Evolutionary conservation across 2,888 invertebrate genomes (phyloP), one percentile per base, ranked within the genome.

Genomic region (Lochmaea crataegi): DNA sequence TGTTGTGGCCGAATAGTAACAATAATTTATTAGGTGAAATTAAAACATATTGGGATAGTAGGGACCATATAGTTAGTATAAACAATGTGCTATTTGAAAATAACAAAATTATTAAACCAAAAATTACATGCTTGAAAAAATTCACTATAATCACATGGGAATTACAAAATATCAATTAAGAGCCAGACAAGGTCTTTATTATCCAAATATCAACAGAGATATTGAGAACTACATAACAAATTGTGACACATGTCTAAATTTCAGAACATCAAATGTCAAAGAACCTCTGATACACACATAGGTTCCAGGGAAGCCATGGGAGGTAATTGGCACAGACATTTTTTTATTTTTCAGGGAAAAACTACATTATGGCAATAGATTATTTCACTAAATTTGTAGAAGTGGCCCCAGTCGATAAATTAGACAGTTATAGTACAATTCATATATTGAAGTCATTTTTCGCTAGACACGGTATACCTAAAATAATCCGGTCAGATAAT

Each of bases 151-250:
- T 32, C 26, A 32, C 26, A 42, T 42, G 42, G 42, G 42, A 42
- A 42, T 42, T 11, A 42, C 42, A 42, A 42, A 42, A 42, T 42
- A 11, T 42, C 42, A 42, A 42, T 9, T 12, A 11, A 42, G 42
- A 42, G 42, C 11, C 42, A 42, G 42, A 42, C 42, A 42, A 42
- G 42, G 42, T 42, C 42, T 42, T 45, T 76, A 76, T 51, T 76
- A 74, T 72, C 69, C 77, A 5, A 68, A 75, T 57, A 73, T 76
- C 61, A 51, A 26, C 22, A 67, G 16, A 48, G 71, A 64, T 45
- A 71, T 76, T 22, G 70, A 71, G 22, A 75, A 76, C 32, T 58
- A 70, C 38, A 70, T 75, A 14, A 69, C 74, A 18, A 38, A 61
- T 32, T 61, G 61, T 61, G 38, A 61, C n/a, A 38, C 38, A 41